Conservation (phyloP, 2,888 invertebrate species). For the Plutella xylostella region DNA sequence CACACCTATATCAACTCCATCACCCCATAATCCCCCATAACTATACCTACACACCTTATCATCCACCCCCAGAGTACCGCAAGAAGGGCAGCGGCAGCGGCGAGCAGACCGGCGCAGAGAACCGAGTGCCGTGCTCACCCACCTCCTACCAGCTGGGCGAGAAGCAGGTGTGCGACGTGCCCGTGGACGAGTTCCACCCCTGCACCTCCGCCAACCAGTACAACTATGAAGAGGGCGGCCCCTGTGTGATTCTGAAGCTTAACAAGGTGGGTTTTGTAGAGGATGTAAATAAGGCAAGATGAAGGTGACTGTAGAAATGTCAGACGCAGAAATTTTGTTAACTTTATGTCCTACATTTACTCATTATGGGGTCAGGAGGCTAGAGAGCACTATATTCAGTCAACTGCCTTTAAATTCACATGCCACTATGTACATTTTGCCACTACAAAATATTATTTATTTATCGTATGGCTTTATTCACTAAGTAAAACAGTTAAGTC, state of each 20-base stretch:
- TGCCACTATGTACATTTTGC: too few relatives aligned
- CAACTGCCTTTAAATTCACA: too few relatives aligned
- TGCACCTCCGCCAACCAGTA: slow-evolving; percentile 84
- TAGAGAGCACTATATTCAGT: too few relatives aligned
- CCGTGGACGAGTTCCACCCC: slow-evolving; percentile 76
- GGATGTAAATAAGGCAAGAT: too few relatives aligned
- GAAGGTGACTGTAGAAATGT: neutral
- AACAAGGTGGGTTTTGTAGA: slow-evolving; percentile 79
- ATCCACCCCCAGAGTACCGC: slow-evolving; percentile 43
- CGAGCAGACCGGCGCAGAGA: slow-evolving; percentile 63
- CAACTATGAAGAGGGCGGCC: slow-evolving; percentile 88
- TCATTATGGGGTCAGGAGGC: too few relatives aligned
- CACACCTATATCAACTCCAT: neutral
- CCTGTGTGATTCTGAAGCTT: slow-evolving; percentile 96
- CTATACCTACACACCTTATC: neutral
- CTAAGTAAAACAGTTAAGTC: too few relatives aligned
- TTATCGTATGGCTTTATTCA: too few relatives aligned
- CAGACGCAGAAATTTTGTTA: neutral
- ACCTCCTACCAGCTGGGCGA: slow-evolving; percentile 69
- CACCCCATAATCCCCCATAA: neutral
- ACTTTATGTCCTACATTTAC: too few relatives aligned
- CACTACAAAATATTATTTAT: too few relatives aligned
- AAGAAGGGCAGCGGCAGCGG: slow-evolving; percentile 59
- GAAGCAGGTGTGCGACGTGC: slow-evolving; percentile 86
- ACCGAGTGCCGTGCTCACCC: slow-evolving; percentile 74